These are phyloP conservation scores for Pachyseris speciosa DNA, from an alignment of 64 coral and sea anemone genomes.

Conservation along the genomic window DNA sequence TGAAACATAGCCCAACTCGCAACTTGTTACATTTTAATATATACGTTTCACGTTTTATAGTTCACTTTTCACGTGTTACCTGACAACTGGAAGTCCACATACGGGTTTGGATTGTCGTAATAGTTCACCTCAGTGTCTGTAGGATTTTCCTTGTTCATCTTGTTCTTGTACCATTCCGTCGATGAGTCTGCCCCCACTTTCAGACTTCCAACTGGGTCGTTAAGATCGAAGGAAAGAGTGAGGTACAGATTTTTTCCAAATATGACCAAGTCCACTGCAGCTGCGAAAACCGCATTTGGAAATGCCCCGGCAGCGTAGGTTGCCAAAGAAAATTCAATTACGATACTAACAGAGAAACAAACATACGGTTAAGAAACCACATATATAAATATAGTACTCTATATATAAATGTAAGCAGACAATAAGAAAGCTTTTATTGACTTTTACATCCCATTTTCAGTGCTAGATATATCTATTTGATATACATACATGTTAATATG, in stretches of 20 bases:
- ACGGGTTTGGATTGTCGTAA: constrained; percentile 93
- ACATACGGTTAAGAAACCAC: neutral
- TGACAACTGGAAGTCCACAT: constrained; percentile 88
- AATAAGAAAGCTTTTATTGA: too few species aligned
- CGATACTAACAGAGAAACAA: constrained; percentile 34
- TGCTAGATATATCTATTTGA: too few species aligned
- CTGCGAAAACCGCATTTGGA: constrained; percentile 69
- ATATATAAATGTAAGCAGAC: too few species aligned
- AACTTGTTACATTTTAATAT: too few species aligned
- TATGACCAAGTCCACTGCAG: constrained; percentile 91
- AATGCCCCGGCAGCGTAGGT: constrained; percentile 60
- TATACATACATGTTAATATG: too few species aligned
- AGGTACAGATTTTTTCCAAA: constrained; percentile 89
- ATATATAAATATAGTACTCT: too few species aligned
- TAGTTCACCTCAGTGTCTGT: constrained; percentile 83
- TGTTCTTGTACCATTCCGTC: constrained; percentile 81
- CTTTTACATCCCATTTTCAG: too few species aligned
- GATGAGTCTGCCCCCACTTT: constrained; percentile 25
- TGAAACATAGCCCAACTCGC: too few species aligned
- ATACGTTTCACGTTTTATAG: too few species aligned
- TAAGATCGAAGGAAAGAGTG: constrained; percentile 57
- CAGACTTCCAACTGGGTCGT: constrained; percentile 63
- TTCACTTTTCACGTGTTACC: constrained; percentile 34
- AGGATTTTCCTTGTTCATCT: constrained; percentile 83
- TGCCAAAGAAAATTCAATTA: constrained; percentile 86